Percentiles rank a stretch among this genome's conserved stretches.
Conservation (phyloP, 2,113 vertebrate species). For the Cathartes aura region DNA sequence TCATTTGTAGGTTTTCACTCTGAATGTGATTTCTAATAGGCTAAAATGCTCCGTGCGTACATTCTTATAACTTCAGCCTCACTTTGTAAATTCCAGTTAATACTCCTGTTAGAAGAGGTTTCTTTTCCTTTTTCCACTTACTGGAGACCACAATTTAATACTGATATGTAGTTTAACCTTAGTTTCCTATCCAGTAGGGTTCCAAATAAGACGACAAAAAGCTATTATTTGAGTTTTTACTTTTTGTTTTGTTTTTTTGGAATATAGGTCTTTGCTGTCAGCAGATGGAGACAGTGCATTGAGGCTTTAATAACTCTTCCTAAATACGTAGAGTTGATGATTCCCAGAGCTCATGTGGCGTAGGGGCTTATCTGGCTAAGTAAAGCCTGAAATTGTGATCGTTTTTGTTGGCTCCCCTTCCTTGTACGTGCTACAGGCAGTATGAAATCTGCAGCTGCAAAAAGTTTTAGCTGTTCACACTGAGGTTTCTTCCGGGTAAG, state of each 20-base stretch:
- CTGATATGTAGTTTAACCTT: accelerated
- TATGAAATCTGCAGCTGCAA: not conserved
- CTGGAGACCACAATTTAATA: accelerated
- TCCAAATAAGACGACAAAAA: not conserved
- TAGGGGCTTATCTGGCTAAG: not conserved
- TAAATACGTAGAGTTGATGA: accelerated
- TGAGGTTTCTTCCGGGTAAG: not conserved
- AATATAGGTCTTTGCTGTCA: not conserved
- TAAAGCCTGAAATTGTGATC: not conserved
- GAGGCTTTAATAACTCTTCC: not conserved
- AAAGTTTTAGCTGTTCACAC: not conserved
- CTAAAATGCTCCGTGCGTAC: not conserved
- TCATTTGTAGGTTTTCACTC: not conserved
- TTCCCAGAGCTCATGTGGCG: not conserved
- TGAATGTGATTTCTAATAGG: not conserved
- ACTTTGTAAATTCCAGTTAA: not conserved
- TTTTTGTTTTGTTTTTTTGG: not conserved
- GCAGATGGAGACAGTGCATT: not conserved
- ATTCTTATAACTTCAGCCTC: not conserved
- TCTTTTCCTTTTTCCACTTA: not conserved
- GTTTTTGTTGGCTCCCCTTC: not conserved
- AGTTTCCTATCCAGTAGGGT: not conserved
- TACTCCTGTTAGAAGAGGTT: not conserved
- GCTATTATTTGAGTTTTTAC: not conserved
- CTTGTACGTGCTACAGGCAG: not conserved